A percentile compares a stretch with the other conserved stretches of the same genome.
Conservation (phyloP, 2,888 invertebrate species). For the Leucoma salicis region DNA sequence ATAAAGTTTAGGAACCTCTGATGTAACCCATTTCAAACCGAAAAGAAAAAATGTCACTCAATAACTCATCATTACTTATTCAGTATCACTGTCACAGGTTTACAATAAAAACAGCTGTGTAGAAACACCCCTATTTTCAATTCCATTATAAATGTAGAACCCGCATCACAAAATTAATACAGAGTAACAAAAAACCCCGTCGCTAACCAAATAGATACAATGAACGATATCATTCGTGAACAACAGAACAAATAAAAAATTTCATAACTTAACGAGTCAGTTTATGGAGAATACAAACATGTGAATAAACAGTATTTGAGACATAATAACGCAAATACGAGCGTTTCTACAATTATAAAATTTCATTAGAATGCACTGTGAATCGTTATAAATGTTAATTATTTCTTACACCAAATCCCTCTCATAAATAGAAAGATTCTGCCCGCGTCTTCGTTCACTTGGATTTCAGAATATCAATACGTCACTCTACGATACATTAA, state of each 20-base stretch:
- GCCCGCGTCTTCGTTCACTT: too few relatives aligned
- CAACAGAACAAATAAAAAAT: conserved; percentile 14
- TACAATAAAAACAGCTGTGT: conserved; percentile 2
- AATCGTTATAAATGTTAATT: background rate
- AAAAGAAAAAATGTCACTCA: background rate
- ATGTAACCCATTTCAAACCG: too few relatives aligned
- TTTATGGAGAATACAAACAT: background rate
- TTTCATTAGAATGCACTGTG: background rate
- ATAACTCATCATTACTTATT: background rate
- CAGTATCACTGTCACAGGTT: background rate
- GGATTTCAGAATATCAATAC: too few relatives aligned
- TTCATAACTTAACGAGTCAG: conserved; percentile 12
- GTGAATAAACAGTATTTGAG: background rate
- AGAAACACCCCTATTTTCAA: conserved; percentile 4
- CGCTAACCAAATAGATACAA: conserved; percentile 11
- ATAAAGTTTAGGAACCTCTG: too few relatives aligned
- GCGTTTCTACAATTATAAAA: background rate
- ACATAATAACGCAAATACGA: background rate
- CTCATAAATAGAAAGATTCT: too few relatives aligned
- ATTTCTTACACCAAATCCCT: background rate
- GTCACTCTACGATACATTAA: too few relatives aligned
- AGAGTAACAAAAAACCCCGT: conserved; percentile 11
- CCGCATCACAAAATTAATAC: conserved; percentile 12
- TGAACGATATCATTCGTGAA: conserved; percentile 17
- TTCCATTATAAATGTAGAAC: conserved; percentile 23